Evolutionary conservation across 2,113 vertebrate genomes (phyloP).

Genomic region (Meleagris gallopavo): DNA sequence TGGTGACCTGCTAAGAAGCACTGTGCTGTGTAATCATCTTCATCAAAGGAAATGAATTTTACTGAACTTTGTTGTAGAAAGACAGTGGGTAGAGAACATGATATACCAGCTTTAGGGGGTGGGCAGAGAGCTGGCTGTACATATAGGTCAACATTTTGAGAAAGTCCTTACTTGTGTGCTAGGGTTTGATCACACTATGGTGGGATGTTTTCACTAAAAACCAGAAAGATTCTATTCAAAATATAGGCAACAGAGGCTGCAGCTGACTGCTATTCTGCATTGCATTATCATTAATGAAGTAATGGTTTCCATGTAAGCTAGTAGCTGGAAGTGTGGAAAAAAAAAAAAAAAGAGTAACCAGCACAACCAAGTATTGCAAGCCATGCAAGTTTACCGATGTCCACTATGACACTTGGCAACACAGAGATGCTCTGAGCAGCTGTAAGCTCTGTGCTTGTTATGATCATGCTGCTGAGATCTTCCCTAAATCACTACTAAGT

Average conservation of each 20-base stretch:
- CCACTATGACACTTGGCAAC: rapidly evolving
- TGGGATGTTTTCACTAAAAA: background rate
- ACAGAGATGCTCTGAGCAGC: background rate
- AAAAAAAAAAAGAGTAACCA: background rate
- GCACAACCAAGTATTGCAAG: background rate
- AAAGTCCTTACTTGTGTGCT: background rate
- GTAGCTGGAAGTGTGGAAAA: background rate
- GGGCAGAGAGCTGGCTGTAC: background rate
- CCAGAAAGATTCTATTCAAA: background rate
- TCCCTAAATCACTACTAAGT: background rate
- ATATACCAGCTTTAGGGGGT: background rate
- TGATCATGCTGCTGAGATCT: background rate
- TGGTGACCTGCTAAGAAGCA: background rate
- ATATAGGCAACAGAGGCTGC: background rate
- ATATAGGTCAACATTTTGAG: too few relatives aligned
- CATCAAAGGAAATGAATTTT: background rate
- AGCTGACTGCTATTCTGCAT: background rate
- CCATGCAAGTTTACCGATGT: rapidly evolving
- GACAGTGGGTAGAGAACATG: background rate
- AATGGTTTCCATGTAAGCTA: background rate
- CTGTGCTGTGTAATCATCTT: rapidly evolving
- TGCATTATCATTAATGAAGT: background rate
- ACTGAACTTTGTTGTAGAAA: rapidly evolving
- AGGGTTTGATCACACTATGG: background rate
- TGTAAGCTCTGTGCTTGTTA: background rate